Evolutionary conservation across 2,113 vertebrate species (phyloP).

Genomic region (Onychostoma macrolepis): DNA sequence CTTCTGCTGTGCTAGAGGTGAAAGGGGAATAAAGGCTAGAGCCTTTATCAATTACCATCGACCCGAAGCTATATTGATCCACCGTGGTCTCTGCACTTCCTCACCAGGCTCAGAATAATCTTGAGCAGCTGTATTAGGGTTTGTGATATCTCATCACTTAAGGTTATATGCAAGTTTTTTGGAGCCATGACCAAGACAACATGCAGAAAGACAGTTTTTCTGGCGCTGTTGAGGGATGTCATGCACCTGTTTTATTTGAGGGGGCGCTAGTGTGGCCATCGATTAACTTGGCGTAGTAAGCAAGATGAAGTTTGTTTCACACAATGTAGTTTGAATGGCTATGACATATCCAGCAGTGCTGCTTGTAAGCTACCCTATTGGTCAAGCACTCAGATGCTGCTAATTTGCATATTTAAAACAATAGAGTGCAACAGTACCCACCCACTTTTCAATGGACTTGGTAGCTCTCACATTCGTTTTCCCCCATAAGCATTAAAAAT

Average conservation of each 20-base stretch:
- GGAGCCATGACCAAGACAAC: not conserved
- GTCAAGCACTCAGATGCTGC: no score
- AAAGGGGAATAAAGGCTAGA: slow-evolving; percentile 3
- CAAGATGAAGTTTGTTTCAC: no score
- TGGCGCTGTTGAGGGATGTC: not conserved
- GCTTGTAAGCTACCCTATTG: no score
- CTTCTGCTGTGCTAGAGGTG: not conserved
- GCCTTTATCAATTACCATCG: slow-evolving; percentile 9
- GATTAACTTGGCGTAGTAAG: no score
- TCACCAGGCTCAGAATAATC: not conserved
- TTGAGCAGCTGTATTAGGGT: not conserved
- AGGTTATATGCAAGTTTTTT: slow-evolving; percentile 1
- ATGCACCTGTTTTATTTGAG: not conserved
- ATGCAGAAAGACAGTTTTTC: not conserved
- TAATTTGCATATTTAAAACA: no score
- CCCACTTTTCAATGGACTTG: no score
- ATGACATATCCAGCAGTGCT: no score
- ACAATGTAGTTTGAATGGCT: no score
- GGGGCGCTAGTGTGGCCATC: not conserved
- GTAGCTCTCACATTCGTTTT: no score
- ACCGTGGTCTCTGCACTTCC: slow-evolving; percentile 4
- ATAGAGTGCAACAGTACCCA: no score
- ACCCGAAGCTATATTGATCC: not conserved
- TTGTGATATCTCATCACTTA: not conserved
- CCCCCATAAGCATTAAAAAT: no score